These are phyloP conservation scores for Aplysia californica DNA, from an alignment of 1,140 invertebrate genomes.

Conservation along the genomic window DNA sequence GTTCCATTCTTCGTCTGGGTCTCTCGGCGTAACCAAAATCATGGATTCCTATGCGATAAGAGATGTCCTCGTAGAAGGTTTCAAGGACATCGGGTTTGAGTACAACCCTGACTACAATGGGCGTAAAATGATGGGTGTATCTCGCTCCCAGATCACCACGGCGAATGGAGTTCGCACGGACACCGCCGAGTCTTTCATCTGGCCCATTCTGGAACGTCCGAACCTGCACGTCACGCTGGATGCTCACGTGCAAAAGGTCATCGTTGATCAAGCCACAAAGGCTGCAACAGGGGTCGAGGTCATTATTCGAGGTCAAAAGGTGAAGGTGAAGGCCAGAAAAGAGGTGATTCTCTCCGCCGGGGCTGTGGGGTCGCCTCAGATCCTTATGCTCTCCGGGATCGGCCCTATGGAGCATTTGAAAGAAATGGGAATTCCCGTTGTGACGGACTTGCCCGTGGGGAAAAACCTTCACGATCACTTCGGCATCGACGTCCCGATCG, in stretches of 20 bases:
- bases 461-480: too few species aligned
- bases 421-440: too few species aligned
- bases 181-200: constrained; percentile 43
- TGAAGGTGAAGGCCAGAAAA: constrained; percentile 76
- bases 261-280: constrained; percentile 34
- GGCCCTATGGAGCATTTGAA: constrained; percentile 72
- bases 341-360: constrained; percentile 86
- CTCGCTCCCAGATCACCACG: constrained; percentile 31
- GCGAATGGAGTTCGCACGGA: constrained; percentile 41
- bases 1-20: too few species aligned
- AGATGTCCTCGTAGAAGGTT: too few species aligned
- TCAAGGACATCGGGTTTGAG: too few species aligned
- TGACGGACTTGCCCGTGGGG: too few species aligned
- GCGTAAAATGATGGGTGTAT: too few species aligned
- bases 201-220: constrained; percentile 33
- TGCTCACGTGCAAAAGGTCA: constrained; percentile 43
- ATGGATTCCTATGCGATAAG: too few species aligned
- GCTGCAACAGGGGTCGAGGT: constrained; percentile 60
- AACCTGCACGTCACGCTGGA: constrained; percentile 48
- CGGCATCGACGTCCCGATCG: too few species aligned
- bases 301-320: constrained; percentile 62
- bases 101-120: too few species aligned
- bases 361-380: constrained; percentile 85
- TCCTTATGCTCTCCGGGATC: constrained; percentile 90
- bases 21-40: too few species aligned